phyloP scores from a whole-genome alignment of 2,797 vertebrate species.

The Neolamprologus multifasciatus region DNA sequence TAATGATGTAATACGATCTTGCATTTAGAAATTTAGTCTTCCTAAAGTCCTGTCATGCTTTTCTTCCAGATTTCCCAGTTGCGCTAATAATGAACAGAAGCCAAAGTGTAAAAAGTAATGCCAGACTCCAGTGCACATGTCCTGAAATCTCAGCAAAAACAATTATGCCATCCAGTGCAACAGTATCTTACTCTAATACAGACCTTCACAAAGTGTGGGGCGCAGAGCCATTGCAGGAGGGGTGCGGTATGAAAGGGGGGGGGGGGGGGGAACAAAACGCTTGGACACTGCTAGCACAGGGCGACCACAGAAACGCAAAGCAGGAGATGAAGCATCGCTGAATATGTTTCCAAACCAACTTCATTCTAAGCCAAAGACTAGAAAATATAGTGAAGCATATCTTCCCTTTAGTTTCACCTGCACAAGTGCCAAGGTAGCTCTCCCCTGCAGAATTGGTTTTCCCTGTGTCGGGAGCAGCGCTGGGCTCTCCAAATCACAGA shows the following conservation, averaged over 20 bases:
- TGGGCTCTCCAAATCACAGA: accelerated
- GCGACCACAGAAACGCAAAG: background rate
- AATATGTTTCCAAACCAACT: too few relatives aligned
- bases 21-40: background rate
- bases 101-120: background rate
- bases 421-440: too few relatives aligned
- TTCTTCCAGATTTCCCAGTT: background rate
- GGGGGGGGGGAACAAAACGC: background rate
- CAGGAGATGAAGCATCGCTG: too few relatives aligned
- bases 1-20: background rate
- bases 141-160: too few relatives aligned
- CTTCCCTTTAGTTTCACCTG: too few relatives aligned
- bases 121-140: background rate
- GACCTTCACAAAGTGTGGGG: background rate
- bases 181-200: background rate
- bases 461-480: accelerated
- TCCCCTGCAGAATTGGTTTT: too few relatives aligned
- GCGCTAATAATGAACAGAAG: background rate
- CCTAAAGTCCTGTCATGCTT: background rate
- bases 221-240: background rate
- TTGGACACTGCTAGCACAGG: background rate
- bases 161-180: background rate
- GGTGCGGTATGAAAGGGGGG: accelerated
- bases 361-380: too few relatives aligned
- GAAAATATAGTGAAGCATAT: accelerated